Conservation (phyloP, 2,888 invertebrate species). For the Acleris cristana region DNA sequence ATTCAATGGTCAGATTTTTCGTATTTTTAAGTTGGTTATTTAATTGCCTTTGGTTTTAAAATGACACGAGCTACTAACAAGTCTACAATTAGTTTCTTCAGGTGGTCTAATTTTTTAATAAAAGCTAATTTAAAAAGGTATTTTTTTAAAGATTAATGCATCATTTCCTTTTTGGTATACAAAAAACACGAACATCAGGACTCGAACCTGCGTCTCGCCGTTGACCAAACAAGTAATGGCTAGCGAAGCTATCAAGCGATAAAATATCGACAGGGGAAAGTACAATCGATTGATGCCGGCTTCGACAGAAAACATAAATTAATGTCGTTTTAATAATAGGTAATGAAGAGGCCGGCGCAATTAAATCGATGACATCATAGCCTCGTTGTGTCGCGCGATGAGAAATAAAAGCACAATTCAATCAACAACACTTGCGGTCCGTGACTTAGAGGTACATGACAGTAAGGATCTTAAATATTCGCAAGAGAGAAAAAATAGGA, state of each 20-base stretch:
- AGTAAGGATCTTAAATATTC: neutral
- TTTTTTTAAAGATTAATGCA: neutral
- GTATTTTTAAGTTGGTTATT: too few species aligned
- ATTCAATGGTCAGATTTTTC: too few species aligned
- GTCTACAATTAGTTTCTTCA: too few species aligned
- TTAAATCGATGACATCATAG: conserved; percentile 80
- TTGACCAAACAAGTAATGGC: conserved; percentile 38
- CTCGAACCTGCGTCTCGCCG: conserved; percentile 12
- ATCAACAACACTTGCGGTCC: conserved; percentile 59
- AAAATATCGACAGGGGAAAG: conserved; percentile 63
- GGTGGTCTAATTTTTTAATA: neutral
- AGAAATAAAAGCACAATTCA: conserved; percentile 76
- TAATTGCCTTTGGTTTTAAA: too few species aligned
- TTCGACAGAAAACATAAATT: conserved; percentile 58
- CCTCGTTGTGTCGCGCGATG: conserved; percentile 63
- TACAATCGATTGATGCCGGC: conserved; percentile 61
- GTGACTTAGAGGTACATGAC: conserved; percentile 26
- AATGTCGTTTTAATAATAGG: conserved; percentile 63
- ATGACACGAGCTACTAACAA: neutral
- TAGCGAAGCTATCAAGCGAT: conserved; percentile 58
- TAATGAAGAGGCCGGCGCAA: conserved; percentile 73
- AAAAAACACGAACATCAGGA: neutral
- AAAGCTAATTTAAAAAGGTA: neutral
- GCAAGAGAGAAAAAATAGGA: neutral
- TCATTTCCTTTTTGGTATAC: neutral